A percentile compares a stretch with the other conserved stretches of the same genome.
Conservation (phyloP, 2,888 invertebrate genomes). For the Plagodis pulveraria region DNA sequence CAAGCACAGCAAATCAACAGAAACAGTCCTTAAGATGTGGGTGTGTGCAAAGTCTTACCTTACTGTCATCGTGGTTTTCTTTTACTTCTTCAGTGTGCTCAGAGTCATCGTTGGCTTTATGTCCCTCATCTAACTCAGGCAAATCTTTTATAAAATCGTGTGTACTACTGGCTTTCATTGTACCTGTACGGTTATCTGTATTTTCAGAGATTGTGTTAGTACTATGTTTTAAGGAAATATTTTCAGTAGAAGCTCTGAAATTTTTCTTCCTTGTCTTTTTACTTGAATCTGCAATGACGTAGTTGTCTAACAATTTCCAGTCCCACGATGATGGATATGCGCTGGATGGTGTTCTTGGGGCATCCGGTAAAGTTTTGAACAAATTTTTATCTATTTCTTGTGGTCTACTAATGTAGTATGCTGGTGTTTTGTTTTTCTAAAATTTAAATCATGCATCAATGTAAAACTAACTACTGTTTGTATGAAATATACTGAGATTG, state of each 20-base stretch:
- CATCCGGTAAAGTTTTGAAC: constrained; percentile 90
- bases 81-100: constrained; percentile 39
- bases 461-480: not conserved
- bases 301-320: constrained; percentile 87
- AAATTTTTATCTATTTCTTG: constrained; percentile 91
- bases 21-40: constrained; percentile 39
- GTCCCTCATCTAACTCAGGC: constrained; percentile 71
- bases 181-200: constrained; percentile 56
- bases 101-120: constrained; percentile 41
- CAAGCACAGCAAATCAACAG: constrained; percentile 76
- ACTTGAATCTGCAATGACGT: constrained; percentile 71
- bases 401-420: constrained; percentile 90
- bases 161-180: constrained; percentile 76
- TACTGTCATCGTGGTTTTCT: constrained; percentile 48
- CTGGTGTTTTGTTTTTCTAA: constrained; percentile 93
- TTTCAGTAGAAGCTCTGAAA: constrained; percentile 69
- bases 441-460: constrained; percentile 43
- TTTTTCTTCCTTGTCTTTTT: constrained; percentile 73
- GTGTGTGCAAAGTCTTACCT: constrained; percentile 69
- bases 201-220: constrained; percentile 73
- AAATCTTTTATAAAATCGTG: constrained; percentile 74
- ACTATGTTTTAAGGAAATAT: constrained; percentile 77
- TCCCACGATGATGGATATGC: constrained; percentile 89
- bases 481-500: not conserved
- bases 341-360: constrained; percentile 91